Percentiles rank a stretch among this genome's conserved stretches.
phyloP scores from a whole-genome alignment of 2,888 invertebrate species.

The Dorcus hopei region DNA sequence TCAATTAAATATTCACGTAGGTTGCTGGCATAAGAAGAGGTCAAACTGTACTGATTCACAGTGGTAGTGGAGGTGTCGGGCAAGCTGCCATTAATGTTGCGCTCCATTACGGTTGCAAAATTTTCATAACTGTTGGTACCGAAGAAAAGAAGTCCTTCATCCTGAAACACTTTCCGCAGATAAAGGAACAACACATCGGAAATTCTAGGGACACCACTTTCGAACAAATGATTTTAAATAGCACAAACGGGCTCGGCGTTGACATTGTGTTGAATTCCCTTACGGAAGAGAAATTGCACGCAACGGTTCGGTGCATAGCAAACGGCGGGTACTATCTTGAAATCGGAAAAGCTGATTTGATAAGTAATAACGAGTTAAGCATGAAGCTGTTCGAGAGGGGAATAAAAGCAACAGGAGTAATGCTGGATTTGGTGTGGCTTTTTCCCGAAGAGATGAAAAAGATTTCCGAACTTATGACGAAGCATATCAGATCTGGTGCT shows the following conservation, averaged over 20 bases:
- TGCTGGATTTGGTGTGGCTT: slow-evolving; percentile 56
- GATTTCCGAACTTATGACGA: background rate
- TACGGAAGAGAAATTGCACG: slow-evolving; percentile 82
- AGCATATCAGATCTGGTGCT: slow-evolving; percentile 50
- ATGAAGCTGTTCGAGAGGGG: slow-evolving; percentile 54
- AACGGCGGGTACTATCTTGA: slow-evolving; percentile 70
- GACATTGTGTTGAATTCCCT: slow-evolving; percentile 88
- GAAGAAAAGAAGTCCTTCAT: slow-evolving; percentile 81
- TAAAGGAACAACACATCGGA: slow-evolving; percentile 67
- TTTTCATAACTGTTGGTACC: slow-evolving; percentile 86
- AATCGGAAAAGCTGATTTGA: slow-evolving; percentile 80
- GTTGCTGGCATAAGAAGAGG: background rate
- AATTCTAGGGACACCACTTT: slow-evolving; percentile 85
- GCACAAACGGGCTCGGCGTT: slow-evolving; percentile 84
- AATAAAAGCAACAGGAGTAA: slow-evolving; percentile 67
- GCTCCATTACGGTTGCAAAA: slow-evolving; percentile 61
- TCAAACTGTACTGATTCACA: slow-evolving; percentile 51
- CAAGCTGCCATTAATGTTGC: slow-evolving; percentile 70
- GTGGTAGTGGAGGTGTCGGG: slow-evolving; percentile 69
- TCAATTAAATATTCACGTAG: background rate
- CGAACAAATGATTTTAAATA: slow-evolving; percentile 76
- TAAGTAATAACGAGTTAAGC: slow-evolving; percentile 60
- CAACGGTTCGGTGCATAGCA: slow-evolving; percentile 61
- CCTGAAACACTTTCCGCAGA: slow-evolving; percentile 68
- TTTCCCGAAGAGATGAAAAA: slow-evolving; percentile 27